A percentile compares a stretch with the other conserved stretches of the same genome.
phyloP scores from a whole-genome alignment of 2,113 vertebrate species.

The Trogon surrucura region DNA sequence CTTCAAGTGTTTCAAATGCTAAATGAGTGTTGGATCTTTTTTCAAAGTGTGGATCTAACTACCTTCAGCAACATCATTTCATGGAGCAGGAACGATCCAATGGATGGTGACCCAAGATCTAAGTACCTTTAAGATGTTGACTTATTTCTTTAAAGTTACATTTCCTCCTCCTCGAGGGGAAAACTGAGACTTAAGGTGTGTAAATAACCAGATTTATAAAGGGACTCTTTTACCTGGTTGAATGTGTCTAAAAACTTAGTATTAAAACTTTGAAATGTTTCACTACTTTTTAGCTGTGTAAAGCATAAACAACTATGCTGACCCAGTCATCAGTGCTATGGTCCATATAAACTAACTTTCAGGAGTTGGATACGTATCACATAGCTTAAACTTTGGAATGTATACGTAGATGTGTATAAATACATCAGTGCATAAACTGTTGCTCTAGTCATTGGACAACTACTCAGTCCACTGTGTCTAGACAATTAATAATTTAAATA shows the following conservation, averaged over 20 bases:
- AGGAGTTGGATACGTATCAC: background rate
- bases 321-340: background rate
- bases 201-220: background rate
- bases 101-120: background rate
- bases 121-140: background rate
- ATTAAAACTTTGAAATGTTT: background rate
- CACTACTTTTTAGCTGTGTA: background rate
- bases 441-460: background rate
- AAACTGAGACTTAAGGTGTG: background rate
- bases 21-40: background rate
- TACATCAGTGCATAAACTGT: background rate
- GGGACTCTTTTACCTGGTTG: background rate
- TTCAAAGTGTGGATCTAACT: background rate
- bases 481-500: background rate
- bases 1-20: background rate
- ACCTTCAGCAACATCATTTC: background rate
- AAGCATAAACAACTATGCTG: background rate
- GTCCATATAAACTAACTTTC: background rate
- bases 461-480: background rate
- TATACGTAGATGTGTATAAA: background rate
- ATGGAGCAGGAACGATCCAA: background rate
- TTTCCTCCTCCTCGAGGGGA: background rate
- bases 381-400: background rate
- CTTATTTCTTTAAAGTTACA: background rate
- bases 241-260: background rate